phyloP scores from a whole-genome alignment of 2,113 vertebrate species.

The Pardalotus punctatus region DNA sequence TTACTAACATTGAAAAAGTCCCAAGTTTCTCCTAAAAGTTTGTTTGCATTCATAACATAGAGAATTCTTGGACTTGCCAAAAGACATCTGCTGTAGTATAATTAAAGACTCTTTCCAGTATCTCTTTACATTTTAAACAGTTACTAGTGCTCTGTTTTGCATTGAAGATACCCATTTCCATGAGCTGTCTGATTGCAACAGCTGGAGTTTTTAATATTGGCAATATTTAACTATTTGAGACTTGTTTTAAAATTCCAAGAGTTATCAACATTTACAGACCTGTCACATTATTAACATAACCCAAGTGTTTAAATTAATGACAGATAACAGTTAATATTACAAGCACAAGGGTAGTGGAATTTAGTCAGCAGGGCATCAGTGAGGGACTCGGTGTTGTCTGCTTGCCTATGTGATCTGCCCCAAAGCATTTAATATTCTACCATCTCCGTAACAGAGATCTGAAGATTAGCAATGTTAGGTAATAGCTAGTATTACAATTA shows the following conservation, averaged over 20 bases:
- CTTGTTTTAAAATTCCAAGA: not conserved
- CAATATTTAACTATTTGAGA: not conserved
- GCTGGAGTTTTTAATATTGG: not conserved
- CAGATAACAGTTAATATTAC: not conserved
- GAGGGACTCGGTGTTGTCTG: not conserved
- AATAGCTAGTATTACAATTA: not conserved
- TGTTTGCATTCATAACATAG: not conserved
- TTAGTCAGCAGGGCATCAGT: not conserved
- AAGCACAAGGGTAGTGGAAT: not conserved
- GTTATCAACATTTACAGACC: not conserved
- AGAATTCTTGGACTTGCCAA: not conserved
- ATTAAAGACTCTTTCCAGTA: not conserved
- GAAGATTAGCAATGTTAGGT: not conserved
- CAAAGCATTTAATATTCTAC: not conserved
- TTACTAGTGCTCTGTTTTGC: not conserved
- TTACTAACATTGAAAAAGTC: not conserved
- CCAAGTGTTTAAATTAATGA: not conserved
- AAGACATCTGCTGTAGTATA: not conserved
- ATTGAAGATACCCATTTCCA: not conserved
- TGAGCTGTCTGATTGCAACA: not conserved
- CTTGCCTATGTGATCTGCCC: not conserved
- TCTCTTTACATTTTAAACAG: not conserved
- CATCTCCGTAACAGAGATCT: not conserved
- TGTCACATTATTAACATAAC: not conserved
- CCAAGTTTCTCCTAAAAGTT: not conserved